phyloP scores from a whole-genome alignment of 2,888 invertebrate genomes.

The Tetragonisca angustula region DNA sequence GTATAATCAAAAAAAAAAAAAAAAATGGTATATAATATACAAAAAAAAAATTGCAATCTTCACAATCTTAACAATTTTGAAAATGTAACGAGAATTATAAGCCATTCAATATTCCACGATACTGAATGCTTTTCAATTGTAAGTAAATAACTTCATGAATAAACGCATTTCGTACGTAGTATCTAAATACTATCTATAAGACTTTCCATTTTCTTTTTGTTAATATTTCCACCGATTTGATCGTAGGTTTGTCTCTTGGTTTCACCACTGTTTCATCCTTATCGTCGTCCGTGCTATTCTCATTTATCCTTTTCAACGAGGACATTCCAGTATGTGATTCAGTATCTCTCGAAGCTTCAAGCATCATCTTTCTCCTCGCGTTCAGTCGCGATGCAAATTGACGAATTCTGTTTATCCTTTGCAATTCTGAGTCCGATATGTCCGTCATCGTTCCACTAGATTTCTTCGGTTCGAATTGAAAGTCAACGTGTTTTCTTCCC shows the following conservation, averaged over 20 bases:
- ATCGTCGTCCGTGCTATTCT: not conserved
- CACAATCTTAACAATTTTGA: not conserved
- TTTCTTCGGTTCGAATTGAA: not conserved
- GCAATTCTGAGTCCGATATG: slow-evolving; percentile 1
- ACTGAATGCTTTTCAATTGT: not conserved
- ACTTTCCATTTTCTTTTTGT: not conserved
- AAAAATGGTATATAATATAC: not conserved
- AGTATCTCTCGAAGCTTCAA: not conserved
- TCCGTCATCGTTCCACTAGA: not conserved
- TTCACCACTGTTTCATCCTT: not conserved
- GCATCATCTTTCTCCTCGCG: not conserved
- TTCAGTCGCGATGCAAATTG: slow-evolving; percentile 10
- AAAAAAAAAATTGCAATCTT: not conserved
- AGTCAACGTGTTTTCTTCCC: not conserved
- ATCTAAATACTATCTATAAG: not conserved
- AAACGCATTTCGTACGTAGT: not conserved
- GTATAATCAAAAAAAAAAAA: not conserved
- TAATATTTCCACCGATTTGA: slow-evolving; percentile 6
- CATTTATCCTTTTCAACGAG: not conserved
- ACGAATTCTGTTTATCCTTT: slow-evolving; percentile 14
- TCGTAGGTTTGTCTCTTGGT: not conserved
- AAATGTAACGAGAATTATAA: not conserved
- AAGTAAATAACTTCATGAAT: slow-evolving; percentile 6
- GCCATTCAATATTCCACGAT: slow-evolving; percentile 9
- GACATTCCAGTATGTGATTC: too few relatives aligned